Conservation (phyloP, 2,888 invertebrate genomes). For the Mythimna albipuncta region DNA sequence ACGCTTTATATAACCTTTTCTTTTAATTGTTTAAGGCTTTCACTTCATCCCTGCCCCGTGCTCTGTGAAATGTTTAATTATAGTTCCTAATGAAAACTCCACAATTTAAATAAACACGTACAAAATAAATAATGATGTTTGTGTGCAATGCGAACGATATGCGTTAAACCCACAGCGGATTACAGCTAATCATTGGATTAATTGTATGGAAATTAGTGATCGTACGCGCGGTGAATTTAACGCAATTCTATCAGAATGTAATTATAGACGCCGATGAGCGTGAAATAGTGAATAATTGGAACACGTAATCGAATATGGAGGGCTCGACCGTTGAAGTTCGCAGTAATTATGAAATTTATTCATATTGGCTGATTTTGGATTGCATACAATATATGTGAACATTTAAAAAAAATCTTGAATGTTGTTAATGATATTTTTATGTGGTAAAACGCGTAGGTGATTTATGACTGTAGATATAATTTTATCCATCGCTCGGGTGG, state of each 20-base stretch:
- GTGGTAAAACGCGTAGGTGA: conserved; percentile 38
- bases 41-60: conserved; percentile 67
- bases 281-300: conserved; percentile 87
- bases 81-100: conserved; percentile 68
- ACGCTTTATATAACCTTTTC: conserved; percentile 84
- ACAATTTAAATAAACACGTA: conserved; percentile 66
- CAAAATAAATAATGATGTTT: conserved; percentile 64
- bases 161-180: conserved; percentile 77
- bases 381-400: neutral
- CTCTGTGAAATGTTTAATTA: conserved; percentile 72
- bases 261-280: conserved; percentile 87
- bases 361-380: conserved; percentile 29
- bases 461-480: conserved; percentile 60
- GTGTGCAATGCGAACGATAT: conserved; percentile 71
- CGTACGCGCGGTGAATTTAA: conserved; percentile 83
- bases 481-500: conserved; percentile 58
- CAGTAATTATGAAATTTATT: conserved; percentile 58
- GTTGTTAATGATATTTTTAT: conserved; percentile 18
- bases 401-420: conserved; percentile 2
- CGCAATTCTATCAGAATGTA: conserved; percentile 87
- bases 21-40: conserved; percentile 82
- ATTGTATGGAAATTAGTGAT: conserved; percentile 87
- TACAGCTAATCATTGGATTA: conserved; percentile 87
- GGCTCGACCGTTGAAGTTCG: conserved; percentile 56
- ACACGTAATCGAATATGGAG: conserved; percentile 69